Conservation (phyloP, 2,113 vertebrate genomes). For the Dissostichus mawsoni region DNA sequence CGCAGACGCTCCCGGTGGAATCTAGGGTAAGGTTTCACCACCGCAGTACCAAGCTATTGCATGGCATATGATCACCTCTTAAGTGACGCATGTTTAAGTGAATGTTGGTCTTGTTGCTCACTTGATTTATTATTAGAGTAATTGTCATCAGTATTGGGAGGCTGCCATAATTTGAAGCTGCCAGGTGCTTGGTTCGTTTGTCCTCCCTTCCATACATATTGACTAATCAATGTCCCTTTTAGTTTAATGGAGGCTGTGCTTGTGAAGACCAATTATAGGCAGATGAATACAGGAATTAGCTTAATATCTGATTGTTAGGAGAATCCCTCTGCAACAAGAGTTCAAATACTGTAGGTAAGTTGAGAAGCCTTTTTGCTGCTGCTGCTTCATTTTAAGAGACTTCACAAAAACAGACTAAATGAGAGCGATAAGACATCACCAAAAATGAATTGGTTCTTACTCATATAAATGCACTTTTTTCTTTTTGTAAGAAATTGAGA, state of each 20-base stretch:
- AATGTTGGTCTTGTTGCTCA: constrained; percentile 48
- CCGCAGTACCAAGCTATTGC: constrained; percentile 64
- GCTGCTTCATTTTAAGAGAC: constrained; percentile 69
- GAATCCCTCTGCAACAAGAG: constrained; percentile 47
- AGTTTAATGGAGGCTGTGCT: constrained; percentile 27
- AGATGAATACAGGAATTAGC: constrained; percentile 39
- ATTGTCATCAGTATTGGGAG: constrained; percentile 21
- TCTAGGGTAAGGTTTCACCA: constrained; percentile 52
- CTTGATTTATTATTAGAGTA: constrained; percentile 34
- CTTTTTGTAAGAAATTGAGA: constrained; percentile 74
- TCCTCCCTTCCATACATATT: constrained; percentile 33
- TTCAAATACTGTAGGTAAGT: constrained; percentile 71
- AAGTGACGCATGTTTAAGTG: constrained; percentile 68
- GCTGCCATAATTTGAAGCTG: constrained; percentile 54
- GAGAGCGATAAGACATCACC: constrained; percentile 62
- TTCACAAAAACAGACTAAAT: constrained; percentile 58
- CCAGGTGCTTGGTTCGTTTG: constrained; percentile 45
- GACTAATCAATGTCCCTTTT: constrained; percentile 30
- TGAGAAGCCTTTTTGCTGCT: constrained; percentile 72
- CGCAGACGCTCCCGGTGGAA: too few species aligned
- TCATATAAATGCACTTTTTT: constrained; percentile 81
- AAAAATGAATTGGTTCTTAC: constrained; percentile 72
- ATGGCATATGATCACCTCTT: constrained; percentile 71
- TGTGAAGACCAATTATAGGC: constrained; percentile 37
- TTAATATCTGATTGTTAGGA: constrained; percentile 7